Evolutionary conservation across 1,140 invertebrate genomes (phyloP).

Genomic region (Bombus difficillimus): DNA sequence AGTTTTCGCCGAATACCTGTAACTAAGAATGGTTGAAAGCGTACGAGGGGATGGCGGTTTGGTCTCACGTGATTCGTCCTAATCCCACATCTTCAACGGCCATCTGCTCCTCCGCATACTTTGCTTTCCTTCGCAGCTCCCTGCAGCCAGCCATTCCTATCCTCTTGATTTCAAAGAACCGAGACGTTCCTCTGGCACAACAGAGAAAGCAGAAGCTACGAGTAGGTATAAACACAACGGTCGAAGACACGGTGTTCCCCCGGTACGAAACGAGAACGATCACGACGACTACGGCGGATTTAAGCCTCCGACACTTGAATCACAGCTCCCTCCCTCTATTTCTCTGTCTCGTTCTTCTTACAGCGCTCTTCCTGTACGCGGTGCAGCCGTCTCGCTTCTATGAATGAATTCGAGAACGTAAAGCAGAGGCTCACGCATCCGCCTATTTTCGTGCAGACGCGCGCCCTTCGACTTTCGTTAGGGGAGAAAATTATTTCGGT

Average conservation of each 20-base stretch:
- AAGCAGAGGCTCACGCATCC: conserved; percentile 39
- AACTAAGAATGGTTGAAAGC: neutral
- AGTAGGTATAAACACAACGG: conserved; percentile 12
- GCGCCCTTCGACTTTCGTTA: conserved; percentile 60
- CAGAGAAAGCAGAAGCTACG: neutral
- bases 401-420: conserved; percentile 62
- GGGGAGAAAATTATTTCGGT: conserved; percentile 72
- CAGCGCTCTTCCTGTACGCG: conserved; percentile 46
- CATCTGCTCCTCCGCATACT: neutral
- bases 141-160: neutral
- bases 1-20: neutral
- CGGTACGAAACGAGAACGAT: neutral
- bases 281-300: conserved; percentile 9
- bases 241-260: neutral
- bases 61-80: neutral
- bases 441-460: conserved; percentile 67
- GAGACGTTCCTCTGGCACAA: neutral
- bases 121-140: neutral
- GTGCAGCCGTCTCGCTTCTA: conserved; percentile 34
- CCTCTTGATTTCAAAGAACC: neutral
- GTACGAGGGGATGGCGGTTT: too few relatives aligned
- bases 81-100: neutral
- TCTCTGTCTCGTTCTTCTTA: neutral
- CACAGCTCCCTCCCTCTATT: conserved; percentile 6
- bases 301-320: conserved; percentile 38